Evolutionary conservation across 1,140 invertebrate species (phyloP).

Genomic region (Scaptomyza pallida): DNA sequence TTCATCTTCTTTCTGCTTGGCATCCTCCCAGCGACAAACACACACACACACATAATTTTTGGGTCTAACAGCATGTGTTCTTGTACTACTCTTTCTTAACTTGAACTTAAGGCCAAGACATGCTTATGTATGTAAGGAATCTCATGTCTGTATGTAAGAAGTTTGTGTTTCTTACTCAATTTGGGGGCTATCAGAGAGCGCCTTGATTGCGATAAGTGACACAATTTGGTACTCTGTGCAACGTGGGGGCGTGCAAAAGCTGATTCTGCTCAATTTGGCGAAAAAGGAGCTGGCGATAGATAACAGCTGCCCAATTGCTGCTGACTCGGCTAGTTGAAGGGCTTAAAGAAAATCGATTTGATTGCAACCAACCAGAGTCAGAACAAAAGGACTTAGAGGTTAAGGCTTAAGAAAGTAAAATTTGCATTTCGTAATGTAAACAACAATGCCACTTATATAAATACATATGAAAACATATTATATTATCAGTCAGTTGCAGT

Average conservation of each 20-base stretch:
- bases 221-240: conserved; percentile 25
- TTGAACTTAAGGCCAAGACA: background rate
- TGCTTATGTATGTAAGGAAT: background rate
- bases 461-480: background rate
- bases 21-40: background rate
- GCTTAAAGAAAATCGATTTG: conserved; percentile 20
- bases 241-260: conserved; percentile 13
- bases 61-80: background rate
- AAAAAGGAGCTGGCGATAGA: background rate
- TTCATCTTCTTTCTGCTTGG: too few relatives aligned
- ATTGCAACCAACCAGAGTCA: background rate
- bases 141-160: background rate
- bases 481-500: conserved; percentile 8
- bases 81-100: background rate
- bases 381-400: conserved; percentile 9
- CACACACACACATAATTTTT: too few relatives aligned
- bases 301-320: conserved; percentile 27
- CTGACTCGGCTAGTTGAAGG: conserved; percentile 19
- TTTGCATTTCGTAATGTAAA: background rate
- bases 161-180: background rate
- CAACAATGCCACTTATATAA: background rate
- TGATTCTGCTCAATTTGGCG: conserved; percentile 27
- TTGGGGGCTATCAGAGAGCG: conserved; percentile 4
- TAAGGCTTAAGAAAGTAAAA: too few relatives aligned
- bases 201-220: conserved; percentile 40